These are phyloP conservation scores for Chouioia cunea DNA, from an alignment of 2,888 invertebrate genomes.

Conservation along the genomic window DNA sequence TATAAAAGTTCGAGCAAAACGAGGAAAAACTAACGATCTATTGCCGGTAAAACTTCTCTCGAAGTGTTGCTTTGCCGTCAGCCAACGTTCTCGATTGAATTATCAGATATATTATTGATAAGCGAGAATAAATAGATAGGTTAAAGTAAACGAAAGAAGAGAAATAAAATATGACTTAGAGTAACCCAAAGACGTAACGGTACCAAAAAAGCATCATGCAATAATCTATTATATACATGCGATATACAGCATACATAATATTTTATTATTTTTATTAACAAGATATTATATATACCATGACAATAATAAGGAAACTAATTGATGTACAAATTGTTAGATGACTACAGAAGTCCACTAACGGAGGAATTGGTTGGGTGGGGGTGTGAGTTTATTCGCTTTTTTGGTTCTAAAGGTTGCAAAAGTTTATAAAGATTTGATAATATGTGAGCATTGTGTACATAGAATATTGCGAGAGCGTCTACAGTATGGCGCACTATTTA, in stretches of 20 bases:
- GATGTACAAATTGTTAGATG: constrained; percentile 68
- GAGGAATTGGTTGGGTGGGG: constrained; percentile 48
- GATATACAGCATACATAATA: constrained; percentile 66
- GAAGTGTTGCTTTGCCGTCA: constrained; percentile 30
- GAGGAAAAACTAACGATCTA: constrained; percentile 15
- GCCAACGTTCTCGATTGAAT: constrained; percentile 17
- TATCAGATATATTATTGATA: constrained; percentile 33
- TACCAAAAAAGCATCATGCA: constrained; percentile 70
- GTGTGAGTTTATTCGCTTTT: constrained; percentile 28
- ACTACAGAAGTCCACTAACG: constrained; percentile 57
- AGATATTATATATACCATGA: constrained; percentile 62
- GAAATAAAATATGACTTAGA: constrained; percentile 38
- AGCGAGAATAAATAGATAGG: constrained; percentile 14
- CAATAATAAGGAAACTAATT: constrained; percentile 69
- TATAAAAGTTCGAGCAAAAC: constrained; percentile 31
- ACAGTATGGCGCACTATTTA: constrained; percentile 34
- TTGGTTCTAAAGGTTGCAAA: constrained; percentile 51
- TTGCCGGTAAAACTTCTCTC: constrained; percentile 27
- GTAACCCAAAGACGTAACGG: constrained; percentile 61
- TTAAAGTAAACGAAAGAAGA: constrained; percentile 9
- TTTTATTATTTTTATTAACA: constrained; percentile 69
- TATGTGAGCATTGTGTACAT: constrained; percentile 49
- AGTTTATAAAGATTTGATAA: constrained; percentile 51
- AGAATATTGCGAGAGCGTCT: constrained; percentile 33
- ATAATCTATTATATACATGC: constrained; percentile 66